Conservation (phyloP, 1,140 invertebrate genomes). For the Cotesia chilonis region DNA sequence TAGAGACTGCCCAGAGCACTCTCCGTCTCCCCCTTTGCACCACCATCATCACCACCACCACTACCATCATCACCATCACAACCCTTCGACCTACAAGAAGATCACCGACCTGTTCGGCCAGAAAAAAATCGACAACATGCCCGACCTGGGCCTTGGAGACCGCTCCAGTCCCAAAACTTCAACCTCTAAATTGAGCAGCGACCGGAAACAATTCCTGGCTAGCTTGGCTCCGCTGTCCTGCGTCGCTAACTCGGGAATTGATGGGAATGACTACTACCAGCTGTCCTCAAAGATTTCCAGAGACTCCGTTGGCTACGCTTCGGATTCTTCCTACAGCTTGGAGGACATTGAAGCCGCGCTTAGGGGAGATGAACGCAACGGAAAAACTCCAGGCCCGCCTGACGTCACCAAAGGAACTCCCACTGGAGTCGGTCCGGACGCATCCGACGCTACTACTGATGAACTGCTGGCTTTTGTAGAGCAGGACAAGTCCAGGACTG, state of each 20-base stretch:
- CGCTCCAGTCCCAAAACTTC: slow-evolving; percentile 29
- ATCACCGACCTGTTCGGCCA: slow-evolving; percentile 73
- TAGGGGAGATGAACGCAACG: slow-evolving; percentile 62
- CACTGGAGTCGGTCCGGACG: slow-evolving; percentile 48
- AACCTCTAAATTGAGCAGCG: slow-evolving; percentile 44
- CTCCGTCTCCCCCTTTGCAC: slow-evolving; percentile 26
- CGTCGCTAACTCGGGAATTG: slow-evolving; percentile 70
- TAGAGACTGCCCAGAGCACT: slow-evolving; percentile 33
- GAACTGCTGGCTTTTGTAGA: slow-evolving; percentile 85
- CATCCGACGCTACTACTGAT: slow-evolving; percentile 66
- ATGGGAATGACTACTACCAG: slow-evolving; percentile 75
- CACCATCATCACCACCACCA: slow-evolving; percentile 49
- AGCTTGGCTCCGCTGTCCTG: slow-evolving; percentile 79
- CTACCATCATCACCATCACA: slow-evolving; percentile 46
- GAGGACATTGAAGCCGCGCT: slow-evolving; percentile 74
- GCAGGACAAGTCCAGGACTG: slow-evolving; percentile 81
- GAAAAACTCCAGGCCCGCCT: slow-evolving; percentile 69
- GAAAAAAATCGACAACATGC: slow-evolving; percentile 57
- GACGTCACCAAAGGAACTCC: slow-evolving; percentile 81
- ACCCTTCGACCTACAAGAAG: slow-evolving; percentile 72
- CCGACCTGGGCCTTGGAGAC: slow-evolving; percentile 70
- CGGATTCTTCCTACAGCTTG: slow-evolving; percentile 70
- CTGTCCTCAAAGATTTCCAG: slow-evolving; percentile 68
- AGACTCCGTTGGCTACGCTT: slow-evolving; percentile 63
- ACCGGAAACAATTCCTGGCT: slow-evolving; percentile 77